phyloP scores from a whole-genome alignment of 2,797 vertebrate species.

The Bucorvus abyssinicus region DNA sequence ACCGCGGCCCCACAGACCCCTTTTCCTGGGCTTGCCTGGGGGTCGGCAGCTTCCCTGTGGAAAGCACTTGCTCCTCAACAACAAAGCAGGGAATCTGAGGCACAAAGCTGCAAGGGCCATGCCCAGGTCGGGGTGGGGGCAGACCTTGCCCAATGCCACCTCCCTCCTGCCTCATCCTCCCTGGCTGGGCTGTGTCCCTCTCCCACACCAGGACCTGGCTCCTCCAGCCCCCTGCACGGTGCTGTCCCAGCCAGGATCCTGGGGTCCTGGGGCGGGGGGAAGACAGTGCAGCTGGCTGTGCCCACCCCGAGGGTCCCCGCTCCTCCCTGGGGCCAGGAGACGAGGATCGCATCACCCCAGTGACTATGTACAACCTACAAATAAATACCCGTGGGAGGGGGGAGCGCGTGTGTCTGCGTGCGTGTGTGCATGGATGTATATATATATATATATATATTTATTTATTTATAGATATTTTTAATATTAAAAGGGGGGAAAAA shows the following conservation, averaged over 20 bases:
- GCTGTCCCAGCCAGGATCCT: neutral
- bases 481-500: slow-evolving; percentile 79
- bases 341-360: neutral
- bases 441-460: slow-evolving; percentile 62
- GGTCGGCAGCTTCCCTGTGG: neutral
- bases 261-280: neutral
- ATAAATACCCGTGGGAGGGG: slow-evolving; percentile 83
- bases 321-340: neutral
- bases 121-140: neutral
- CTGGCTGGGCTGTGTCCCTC: neutral
- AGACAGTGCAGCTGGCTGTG: neutral
- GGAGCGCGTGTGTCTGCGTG: neutral
- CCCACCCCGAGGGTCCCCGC: neutral
- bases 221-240: rapidly evolving
- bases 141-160: neutral
- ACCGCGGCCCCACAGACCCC: neutral
- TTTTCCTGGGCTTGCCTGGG: neutral
- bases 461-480: slow-evolving; percentile 80
- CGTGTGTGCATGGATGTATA: slow-evolving; percentile 63
- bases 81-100: neutral
- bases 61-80: neutral
- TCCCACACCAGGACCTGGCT: neutral
- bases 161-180: neutral
- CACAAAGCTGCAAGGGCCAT: rapidly evolving
- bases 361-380: slow-evolving; percentile 90